Evolutionary conservation across 2,888 invertebrate species (phyloP).

Genomic region (Malacosoma neustria): DNA sequence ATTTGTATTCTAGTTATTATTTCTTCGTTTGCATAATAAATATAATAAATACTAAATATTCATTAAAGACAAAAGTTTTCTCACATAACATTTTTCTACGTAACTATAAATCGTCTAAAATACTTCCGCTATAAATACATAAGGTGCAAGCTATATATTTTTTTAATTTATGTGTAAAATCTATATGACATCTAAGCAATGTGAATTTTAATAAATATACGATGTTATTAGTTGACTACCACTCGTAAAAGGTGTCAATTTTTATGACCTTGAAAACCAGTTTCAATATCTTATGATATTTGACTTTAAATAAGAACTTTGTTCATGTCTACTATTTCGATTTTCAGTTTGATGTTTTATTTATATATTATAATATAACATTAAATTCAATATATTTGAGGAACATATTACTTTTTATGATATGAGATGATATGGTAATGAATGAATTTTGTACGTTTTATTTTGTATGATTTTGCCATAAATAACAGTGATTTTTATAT

Average conservation of each 20-base stretch:
- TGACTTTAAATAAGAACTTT: background rate
- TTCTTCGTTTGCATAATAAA: no score
- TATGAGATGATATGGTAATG: constrained; percentile 70
- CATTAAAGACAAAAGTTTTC: no score
- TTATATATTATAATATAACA: constrained; percentile 8
- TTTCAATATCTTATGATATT: background rate
- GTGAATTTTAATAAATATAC: constrained; percentile 10
- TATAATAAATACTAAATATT: no score
- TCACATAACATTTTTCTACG: no score
- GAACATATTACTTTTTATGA: constrained; percentile 28
- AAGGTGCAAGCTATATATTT: constrained; percentile 59
- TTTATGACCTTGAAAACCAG: no score
- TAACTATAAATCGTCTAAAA: constrained; percentile 38
- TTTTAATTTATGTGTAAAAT: constrained; percentile 39
- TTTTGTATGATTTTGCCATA: constrained; percentile 17
- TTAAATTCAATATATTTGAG: constrained; percentile 20
- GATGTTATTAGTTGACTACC: constrained; percentile 1
- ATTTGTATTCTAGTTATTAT: no score
- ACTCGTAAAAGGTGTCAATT: no score
- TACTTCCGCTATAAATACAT: constrained; percentile 39
- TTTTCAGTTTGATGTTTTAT: no score
- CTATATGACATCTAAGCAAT: constrained; percentile 42
- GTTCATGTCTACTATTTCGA: no score
- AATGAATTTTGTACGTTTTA: constrained; percentile 55
- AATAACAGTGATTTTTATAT: background rate